Conservation (phyloP, 2,888 invertebrate species). For the Chrysina gloriosa region DNA sequence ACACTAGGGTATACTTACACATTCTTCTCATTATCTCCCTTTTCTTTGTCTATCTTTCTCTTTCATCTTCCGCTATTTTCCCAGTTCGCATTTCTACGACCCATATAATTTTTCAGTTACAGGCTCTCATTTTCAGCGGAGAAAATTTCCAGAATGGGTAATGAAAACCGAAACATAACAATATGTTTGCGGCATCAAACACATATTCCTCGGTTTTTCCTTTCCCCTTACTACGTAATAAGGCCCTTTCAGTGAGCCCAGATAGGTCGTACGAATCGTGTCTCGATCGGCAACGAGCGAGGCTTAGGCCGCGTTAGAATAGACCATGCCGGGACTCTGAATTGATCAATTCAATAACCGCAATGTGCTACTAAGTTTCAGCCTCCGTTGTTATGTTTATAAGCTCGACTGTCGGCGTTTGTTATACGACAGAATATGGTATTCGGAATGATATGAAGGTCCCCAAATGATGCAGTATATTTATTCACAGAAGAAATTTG, state of each 20-base stretch:
- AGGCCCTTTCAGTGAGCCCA: slow-evolving; percentile 61
- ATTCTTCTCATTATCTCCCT: slow-evolving; percentile 9
- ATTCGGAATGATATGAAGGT: slow-evolving; percentile 40
- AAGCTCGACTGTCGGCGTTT: slow-evolving; percentile 59
- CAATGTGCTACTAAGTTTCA: slow-evolving; percentile 64
- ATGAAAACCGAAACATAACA: slow-evolving; percentile 59
- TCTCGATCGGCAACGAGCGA: slow-evolving; percentile 58
- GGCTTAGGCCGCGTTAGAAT: slow-evolving; percentile 58
- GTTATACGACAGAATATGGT: slow-evolving; percentile 40
- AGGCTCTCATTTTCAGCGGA: slow-evolving; percentile 37
- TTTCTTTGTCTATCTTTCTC: background rate
- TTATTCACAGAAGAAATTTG: slow-evolving; percentile 35
- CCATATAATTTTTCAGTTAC: slow-evolving; percentile 39
- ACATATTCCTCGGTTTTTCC: slow-evolving; percentile 63
- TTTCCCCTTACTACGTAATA: slow-evolving; percentile 65
- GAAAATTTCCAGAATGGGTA: slow-evolving; percentile 42
- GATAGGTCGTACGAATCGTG: slow-evolving; percentile 63
- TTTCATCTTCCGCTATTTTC: slow-evolving; percentile 24
- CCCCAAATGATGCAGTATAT: slow-evolving; percentile 20
- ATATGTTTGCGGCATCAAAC: slow-evolving; percentile 63
- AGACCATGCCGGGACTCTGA: slow-evolving; percentile 63
- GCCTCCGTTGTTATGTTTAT: slow-evolving; percentile 63
- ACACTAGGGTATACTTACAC: background rate
- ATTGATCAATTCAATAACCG: slow-evolving; percentile 67
- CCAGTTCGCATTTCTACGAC: slow-evolving; percentile 28